Percentiles rank a stretch among this genome's conserved stretches.
phyloP scores from a whole-genome alignment of 64 coral and sea anemone species.

The Montipora efflorescens region DNA sequence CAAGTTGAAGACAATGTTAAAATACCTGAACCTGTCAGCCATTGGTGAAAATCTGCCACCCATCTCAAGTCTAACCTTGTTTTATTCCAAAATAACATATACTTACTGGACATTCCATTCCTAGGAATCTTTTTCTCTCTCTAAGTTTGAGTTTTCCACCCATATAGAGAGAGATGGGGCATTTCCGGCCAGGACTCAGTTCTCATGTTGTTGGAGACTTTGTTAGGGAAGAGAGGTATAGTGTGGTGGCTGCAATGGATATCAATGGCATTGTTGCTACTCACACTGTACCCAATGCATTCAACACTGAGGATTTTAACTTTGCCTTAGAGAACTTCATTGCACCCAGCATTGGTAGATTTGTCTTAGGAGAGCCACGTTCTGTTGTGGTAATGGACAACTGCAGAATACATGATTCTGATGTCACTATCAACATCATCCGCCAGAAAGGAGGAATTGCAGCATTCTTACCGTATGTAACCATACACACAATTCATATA shows the following conservation, averaged over 20 bases:
- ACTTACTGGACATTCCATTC: too few relatives aligned
- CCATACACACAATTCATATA: too few relatives aligned
- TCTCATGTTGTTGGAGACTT: conserved; percentile 24
- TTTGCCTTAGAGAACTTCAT: conserved; percentile 41
- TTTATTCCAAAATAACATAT: too few relatives aligned
- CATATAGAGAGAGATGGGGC: conserved; percentile 54
- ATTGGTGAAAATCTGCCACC: too few relatives aligned
- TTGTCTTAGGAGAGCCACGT: conserved; percentile 32
- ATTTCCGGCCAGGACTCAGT: conserved; percentile 8
- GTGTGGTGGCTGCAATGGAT: conserved; percentile 42
- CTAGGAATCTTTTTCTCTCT: too few relatives aligned
- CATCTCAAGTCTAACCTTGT: too few relatives aligned
- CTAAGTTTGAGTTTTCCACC: too few relatives aligned
- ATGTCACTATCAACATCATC: conserved; percentile 20
- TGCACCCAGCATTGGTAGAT: conserved; percentile 40
- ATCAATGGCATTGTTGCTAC: conserved; percentile 38
- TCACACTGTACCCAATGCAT: conserved; percentile 47
- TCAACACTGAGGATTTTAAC: conserved; percentile 26
- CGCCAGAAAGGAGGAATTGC: conserved; percentile 56
- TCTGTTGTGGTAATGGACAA: conserved; percentile 69
- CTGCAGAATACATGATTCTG: conserved; percentile 53
- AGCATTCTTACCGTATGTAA: conserved; percentile 52
- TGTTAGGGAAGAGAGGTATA: conserved; percentile 40
- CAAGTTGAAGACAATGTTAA: too few relatives aligned
- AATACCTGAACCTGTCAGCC: too few relatives aligned